Evolutionary conservation across 1,140 invertebrate genomes (phyloP).

Genomic region (Zaprionus capensis): DNA sequence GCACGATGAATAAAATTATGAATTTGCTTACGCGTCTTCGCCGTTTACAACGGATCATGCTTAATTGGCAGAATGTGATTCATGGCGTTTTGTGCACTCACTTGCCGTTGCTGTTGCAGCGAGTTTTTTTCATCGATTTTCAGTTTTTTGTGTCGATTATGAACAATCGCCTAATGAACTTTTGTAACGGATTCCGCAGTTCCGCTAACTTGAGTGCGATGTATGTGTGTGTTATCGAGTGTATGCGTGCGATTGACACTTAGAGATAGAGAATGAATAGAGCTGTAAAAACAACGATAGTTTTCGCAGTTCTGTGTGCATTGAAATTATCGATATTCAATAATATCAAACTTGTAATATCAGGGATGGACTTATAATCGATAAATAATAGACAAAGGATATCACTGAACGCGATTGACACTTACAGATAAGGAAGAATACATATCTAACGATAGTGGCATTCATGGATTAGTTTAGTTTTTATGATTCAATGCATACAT

Average conservation of each 20-base stretch:
- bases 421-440: no score
- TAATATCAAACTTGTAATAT: neutral
- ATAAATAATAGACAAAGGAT: neutral
- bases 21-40: conserved; percentile 49
- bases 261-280: neutral
- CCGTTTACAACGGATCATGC: conserved; percentile 74
- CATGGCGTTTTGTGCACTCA: conserved; percentile 77
- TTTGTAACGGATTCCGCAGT: conserved; percentile 48
- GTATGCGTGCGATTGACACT: conserved; percentile 1
- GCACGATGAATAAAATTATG: conserved; percentile 50
- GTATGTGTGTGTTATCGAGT: conserved; percentile 18
- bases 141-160: conserved; percentile 25
- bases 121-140: conserved; percentile 14
- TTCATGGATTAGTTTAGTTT: no score
- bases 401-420: no score
- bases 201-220: conserved; percentile 24
- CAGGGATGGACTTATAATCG: neutral
- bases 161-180: conserved; percentile 43
- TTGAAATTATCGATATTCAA: no score
- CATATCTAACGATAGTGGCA: no score
- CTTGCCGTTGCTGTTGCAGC: conserved; percentile 29
- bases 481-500: no score
- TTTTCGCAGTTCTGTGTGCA: no score
- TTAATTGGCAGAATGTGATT: conserved; percentile 82
- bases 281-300: no score